Percentiles rank a stretch among this genome's conserved stretches.
Evolutionary conservation across 2,888 invertebrate species (phyloP).

Genomic region (Busseola fusca): DNA sequence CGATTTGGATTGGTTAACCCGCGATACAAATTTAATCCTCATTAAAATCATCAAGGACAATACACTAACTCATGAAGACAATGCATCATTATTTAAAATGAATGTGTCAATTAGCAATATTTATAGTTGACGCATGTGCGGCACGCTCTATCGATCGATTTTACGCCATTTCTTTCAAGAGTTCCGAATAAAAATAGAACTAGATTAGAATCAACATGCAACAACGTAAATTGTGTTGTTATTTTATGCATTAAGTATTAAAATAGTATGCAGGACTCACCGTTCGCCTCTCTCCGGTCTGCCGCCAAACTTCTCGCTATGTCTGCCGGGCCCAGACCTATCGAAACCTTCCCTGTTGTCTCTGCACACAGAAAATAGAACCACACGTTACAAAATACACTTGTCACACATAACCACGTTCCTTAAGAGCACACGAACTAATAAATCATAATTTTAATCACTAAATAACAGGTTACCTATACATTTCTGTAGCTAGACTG

Average conservation of each 20-base stretch:
- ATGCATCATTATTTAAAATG: slow-evolving; percentile 19
- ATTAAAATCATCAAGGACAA: neutral
- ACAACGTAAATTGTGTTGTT: neutral
- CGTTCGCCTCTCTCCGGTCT: slow-evolving; percentile 75
- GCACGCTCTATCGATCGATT: slow-evolving; percentile 25
- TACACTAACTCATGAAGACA: slow-evolving; percentile 8
- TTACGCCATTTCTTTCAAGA: slow-evolving; percentile 26
- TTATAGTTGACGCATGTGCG: slow-evolving; percentile 18
- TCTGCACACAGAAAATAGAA: slow-evolving; percentile 68
- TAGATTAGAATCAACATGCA: neutral
- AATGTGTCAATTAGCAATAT: slow-evolving; percentile 14
- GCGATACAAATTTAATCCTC: neutral
- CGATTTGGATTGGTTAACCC: neutral
- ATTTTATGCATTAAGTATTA: neutral
- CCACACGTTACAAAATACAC: slow-evolving; percentile 50
- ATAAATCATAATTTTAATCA: slow-evolving; percentile 52
- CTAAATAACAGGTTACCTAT: slow-evolving; percentile 70
- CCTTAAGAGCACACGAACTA: slow-evolving; percentile 37
- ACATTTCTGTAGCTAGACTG: slow-evolving; percentile 74
- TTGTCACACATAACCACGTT: slow-evolving; percentile 49
- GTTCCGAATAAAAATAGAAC: slow-evolving; percentile 22
- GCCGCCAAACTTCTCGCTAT: slow-evolving; percentile 81
- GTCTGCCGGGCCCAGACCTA: slow-evolving; percentile 79
- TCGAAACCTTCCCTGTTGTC: slow-evolving; percentile 82
- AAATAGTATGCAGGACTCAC: slow-evolving; percentile 56